Percentiles rank a stretch among this genome's conserved stretches.
phyloP scores from a whole-genome alignment of 2,113 vertebrate genomes.

The Microcebus lehilahytsara region DNA sequence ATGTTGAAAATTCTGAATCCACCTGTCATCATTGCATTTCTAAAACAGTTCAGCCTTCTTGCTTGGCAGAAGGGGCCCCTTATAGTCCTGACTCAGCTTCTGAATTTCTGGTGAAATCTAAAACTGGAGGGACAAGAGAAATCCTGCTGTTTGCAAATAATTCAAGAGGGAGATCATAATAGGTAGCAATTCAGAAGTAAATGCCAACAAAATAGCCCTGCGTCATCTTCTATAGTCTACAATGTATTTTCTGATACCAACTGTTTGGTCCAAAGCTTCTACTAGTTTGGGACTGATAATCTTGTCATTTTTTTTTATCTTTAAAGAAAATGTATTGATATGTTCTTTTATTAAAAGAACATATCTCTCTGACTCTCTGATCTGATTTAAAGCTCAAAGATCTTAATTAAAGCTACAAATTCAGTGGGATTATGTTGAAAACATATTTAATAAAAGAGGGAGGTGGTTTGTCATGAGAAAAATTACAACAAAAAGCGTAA shows the following conservation, averaged over 20 bases:
- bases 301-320: background rate
- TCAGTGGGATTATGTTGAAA: slow-evolving; percentile 26
- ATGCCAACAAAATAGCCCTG: background rate
- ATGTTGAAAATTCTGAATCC: slow-evolving; percentile 14
- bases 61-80: background rate
- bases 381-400: background rate
- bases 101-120: slow-evolving; percentile 49
- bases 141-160: background rate
- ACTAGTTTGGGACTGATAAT: background rate
- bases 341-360: background rate
- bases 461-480: background rate
- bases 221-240: background rate
- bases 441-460: background rate
- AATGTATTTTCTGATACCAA: background rate
- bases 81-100: slow-evolving; percentile 17
- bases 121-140: slow-evolving; percentile 37
- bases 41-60: slow-evolving; percentile 37
- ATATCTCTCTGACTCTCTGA: background rate
- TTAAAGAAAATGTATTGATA: slow-evolving; percentile 21
- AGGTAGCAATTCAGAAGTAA: background rate
- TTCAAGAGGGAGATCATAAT: background rate
- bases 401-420: slow-evolving; percentile 13
- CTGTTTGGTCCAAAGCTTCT: background rate
- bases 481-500: slow-evolving; percentile 6
- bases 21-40: background rate